These are phyloP conservation scores for Oxyscelio sp. DNA, from an alignment of 2,888 invertebrate genomes.

Conservation along the genomic window DNA sequence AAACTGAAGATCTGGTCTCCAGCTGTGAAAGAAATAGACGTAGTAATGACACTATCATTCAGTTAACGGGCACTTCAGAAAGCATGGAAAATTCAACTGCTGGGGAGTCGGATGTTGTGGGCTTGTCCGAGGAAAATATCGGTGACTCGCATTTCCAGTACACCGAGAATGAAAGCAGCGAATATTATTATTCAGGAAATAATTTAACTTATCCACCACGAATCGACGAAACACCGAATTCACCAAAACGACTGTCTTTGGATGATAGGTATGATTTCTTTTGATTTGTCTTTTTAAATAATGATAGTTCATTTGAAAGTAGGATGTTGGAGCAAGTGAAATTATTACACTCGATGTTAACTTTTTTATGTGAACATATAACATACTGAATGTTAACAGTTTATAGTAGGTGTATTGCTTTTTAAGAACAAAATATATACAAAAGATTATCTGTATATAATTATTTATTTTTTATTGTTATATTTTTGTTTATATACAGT, in stretches of 20 bases:
- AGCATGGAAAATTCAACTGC: conserved; percentile 71
- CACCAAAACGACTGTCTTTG: conserved; percentile 90
- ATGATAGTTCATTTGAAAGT: no score
- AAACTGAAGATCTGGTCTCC: conserved; percentile 63
- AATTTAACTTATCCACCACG: conserved; percentile 87
- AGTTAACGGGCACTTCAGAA: conserved; percentile 75
- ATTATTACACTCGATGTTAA: no score
- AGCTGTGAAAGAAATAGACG: conserved; percentile 80
- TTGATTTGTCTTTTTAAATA: neutral
- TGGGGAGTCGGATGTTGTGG: conserved; percentile 75
- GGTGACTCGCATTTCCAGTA: conserved; percentile 81
- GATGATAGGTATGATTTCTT: conserved; percentile 89
- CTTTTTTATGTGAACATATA: no score
- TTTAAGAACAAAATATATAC: no score
- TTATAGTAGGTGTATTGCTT: no score
- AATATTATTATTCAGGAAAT: conserved; percentile 86
- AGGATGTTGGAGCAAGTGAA: no score
- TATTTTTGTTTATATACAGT: no score
- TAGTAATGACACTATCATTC: conserved; percentile 86
- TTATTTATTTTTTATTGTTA: neutral
- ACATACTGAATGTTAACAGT: no score
- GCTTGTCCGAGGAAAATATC: conserved; percentile 66
- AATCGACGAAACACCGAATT: conserved; percentile 85
- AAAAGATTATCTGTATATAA: no score
- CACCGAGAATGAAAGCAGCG: conserved; percentile 79